A percentile compares a stretch with the other conserved stretches of the same genome.
These are phyloP conservation scores for Diplogasteroides magnus DNA, from an alignment of 1,140 invertebrate species.

Conservation along the genomic window DNA sequence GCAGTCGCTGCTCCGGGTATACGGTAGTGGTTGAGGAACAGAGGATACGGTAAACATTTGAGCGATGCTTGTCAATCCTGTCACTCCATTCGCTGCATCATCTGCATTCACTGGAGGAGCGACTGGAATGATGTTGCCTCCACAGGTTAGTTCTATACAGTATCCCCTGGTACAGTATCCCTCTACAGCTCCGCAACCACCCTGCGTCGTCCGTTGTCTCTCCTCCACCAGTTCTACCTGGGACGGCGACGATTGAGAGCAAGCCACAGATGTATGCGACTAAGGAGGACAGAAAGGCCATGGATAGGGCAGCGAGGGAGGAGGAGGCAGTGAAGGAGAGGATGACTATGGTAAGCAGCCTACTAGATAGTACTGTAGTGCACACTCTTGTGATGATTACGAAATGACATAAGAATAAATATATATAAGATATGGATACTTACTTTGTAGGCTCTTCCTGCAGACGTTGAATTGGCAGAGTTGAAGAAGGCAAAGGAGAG, in stretches of 20 bases:
- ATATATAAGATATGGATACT: slow-evolving; percentile 9
- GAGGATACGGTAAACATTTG: background rate
- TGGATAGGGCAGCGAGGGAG: background rate
- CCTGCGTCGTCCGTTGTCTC: too few species aligned
- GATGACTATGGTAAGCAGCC: background rate
- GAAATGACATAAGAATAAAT: background rate
- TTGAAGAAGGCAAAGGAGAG: slow-evolving; percentile 32
- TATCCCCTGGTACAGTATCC: background rate
- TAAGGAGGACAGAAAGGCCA: too few species aligned
- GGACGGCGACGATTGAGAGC: background rate
- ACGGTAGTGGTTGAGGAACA: background rate
- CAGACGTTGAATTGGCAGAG: slow-evolving; percentile 45
- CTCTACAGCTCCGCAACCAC: background rate
- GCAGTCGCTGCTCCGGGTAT: slow-evolving; percentile 4
- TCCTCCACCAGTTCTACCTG: background rate
- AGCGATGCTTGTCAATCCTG: background rate
- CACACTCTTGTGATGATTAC: background rate
- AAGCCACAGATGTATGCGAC: background rate
- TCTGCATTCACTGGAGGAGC: background rate
- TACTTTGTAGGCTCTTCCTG: slow-evolving; percentile 42
- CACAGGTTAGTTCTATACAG: background rate
- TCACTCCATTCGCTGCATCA: background rate
- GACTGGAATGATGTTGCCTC: background rate
- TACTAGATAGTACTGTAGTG: background rate
- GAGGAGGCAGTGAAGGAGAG: background rate